Conservation (phyloP, 2,888 invertebrate species). For the Hypena proboscidalis region DNA sequence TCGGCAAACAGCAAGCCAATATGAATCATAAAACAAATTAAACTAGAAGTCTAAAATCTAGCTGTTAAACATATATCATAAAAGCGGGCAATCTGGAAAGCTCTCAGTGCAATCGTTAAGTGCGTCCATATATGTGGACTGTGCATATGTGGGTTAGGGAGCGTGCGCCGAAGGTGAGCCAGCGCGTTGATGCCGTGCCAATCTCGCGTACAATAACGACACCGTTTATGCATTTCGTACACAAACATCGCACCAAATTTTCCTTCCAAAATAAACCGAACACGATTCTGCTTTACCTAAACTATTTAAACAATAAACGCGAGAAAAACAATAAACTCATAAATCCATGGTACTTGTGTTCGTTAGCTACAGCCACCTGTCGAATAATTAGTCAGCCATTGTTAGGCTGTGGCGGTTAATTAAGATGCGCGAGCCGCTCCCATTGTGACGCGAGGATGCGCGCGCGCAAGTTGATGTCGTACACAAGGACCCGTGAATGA, state of each 20-base stretch:
- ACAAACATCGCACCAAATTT: conserved; percentile 21
- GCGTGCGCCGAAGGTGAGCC: conserved; percentile 71
- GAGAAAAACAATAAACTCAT: conserved; percentile 34
- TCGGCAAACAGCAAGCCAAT: neutral
- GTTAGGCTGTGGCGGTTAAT: conserved; percentile 64
- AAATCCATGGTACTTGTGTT: conserved; percentile 40
- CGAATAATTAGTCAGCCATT: conserved; percentile 70
- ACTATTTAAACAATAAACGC: conserved; percentile 17
- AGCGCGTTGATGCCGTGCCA: conserved; percentile 73
- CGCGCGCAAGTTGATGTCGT: conserved; percentile 74
- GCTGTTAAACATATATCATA: conserved; percentile 1
- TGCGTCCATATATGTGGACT: conserved; percentile 30
- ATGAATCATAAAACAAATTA: neutral
- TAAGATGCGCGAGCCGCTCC: conserved; percentile 70
- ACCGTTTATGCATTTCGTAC: conserved; percentile 41
- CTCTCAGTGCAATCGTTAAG: conserved; percentile 29
- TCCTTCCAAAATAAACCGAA: conserved; percentile 13
- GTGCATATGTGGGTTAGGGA: conserved; percentile 43
- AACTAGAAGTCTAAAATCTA: neutral
- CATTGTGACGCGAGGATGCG: conserved; percentile 57
- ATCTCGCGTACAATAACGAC: conserved; percentile 59
- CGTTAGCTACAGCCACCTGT: conserved; percentile 60
- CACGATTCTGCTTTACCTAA: conserved; percentile 12
- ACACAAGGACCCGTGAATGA: conserved; percentile 55
- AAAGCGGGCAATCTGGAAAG: conserved; percentile 26